These are phyloP conservation scores for Emys orbicularis DNA, from an alignment of 2,797 vertebrate genomes.

Conservation along the genomic window DNA sequence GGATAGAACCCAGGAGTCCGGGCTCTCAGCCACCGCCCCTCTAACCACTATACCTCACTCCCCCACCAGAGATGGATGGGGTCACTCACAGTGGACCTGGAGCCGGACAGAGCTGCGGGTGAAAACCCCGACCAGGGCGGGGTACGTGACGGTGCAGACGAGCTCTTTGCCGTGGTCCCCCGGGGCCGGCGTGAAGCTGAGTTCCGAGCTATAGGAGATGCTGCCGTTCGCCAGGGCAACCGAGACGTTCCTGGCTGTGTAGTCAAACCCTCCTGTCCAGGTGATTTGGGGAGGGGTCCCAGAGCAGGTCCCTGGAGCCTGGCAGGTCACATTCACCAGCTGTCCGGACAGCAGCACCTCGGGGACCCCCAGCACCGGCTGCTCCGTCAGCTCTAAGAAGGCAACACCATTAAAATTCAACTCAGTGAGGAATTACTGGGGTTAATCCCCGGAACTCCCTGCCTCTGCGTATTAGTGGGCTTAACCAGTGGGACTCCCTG, in stretches of 20 bases:
- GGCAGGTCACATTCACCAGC: background rate
- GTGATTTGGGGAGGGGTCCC: conserved; percentile 11
- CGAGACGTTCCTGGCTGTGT: rapidly evolving
- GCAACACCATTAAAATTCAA: background rate
- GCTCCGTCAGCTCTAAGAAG: background rate
- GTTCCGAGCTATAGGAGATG: background rate
- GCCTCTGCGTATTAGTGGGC: background rate
- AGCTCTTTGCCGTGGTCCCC: background rate
- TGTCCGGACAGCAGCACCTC: background rate
- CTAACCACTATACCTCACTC: background rate
- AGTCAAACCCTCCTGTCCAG: background rate
- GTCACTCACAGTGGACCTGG: conserved; percentile 35
- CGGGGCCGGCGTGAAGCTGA: background rate
- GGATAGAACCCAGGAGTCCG: too few relatives aligned
- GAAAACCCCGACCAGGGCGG: rapidly evolving
- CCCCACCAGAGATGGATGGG: background rate
- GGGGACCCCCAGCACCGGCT: background rate
- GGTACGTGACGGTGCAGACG: background rate
- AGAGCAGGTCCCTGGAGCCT: background rate
- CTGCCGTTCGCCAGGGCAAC: background rate
- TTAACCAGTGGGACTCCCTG: too few relatives aligned
- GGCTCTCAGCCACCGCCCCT: background rate
- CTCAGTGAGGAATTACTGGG: background rate
- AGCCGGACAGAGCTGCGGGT: rapidly evolving
- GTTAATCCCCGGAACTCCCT: background rate